Base-by-base conservation (phyloP, 1,140 invertebrate species). In the Gryllus bimaculatus region DNA sequence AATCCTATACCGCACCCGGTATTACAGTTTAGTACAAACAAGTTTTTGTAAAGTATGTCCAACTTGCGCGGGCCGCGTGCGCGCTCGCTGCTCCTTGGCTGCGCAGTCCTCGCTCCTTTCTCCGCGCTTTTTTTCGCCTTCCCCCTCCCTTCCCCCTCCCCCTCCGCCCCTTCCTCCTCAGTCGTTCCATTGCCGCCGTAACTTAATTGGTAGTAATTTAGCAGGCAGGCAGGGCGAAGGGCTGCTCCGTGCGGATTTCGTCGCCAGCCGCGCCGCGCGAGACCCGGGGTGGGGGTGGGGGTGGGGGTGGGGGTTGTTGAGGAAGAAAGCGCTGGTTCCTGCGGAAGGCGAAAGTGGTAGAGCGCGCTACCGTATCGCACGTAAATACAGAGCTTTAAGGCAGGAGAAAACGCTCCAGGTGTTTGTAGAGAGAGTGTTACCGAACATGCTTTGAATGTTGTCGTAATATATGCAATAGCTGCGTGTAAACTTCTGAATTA, bases 151-250 rank as follows among this genome's bases (percentile, higher is more conserved):
- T 7, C 18, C 2, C 54, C 1, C 54, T 66, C 18, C 54, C 7
- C 54, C 10, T 1, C 26, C 26, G 26, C 26, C 1, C 26, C 54
- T 3, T 1, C 26, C 26, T 1, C 26, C 1, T 5, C 10, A 66
- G 54, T 18, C 10, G 18, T 66, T 66, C 54, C 54, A 66, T 66
- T 66, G 10, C 18, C 18, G 18, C 54, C 18, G 54, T 66, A 66
- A 66, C 54, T 66, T 66, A 66, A 66, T 66, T 66, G 54, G 54
- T 66, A 13, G 54, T 66, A 66, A 66, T 66, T 66, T 66, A 66
- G 54, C 54, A 66, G 10, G 54, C 54, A 7, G 10, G 18, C 10
- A 7, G 54, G 10, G 54, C 54, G 54, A 10, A 7, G 18, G 54
- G 54, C 54, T 66, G 54, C 10, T 66, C 54, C 18, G 54, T 66